Base-by-base conservation (phyloP, 2,797 vertebrate genomes). In the Bradypus variegatus region DNA sequence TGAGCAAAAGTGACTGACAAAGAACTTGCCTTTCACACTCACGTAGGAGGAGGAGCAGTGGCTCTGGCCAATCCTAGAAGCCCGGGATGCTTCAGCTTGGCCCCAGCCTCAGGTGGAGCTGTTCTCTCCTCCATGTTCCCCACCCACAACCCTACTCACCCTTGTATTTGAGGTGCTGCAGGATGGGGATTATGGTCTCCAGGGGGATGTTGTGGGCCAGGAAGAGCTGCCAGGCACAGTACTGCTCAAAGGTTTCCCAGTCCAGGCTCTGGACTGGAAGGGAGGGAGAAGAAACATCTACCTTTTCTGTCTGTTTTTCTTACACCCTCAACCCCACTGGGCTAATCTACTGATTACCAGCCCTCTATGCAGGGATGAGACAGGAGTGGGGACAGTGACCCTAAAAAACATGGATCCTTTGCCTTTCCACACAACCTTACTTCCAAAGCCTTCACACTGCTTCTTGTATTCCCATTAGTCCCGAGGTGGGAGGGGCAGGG, bases 191-290 rank as follows among this genome's bases (percentile, higher is more conserved):
- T 93, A 99, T 98, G 94, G 98, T 98, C 94, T 99, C 99, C 97
- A 99, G 96, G 0, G 99, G 98, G 72, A 99, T 98, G 93, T 97
- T 99, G 97, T 99, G 99, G 0, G 99, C 99, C 92, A 99, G 97
- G 90, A 99, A 99, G 41, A 99, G 98, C 97, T 99, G 99, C 99
- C 99, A 99, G 4, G 99, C 99, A 96, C 99, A 99, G 96, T 99
- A 99, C 96, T 99, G 99, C 95, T 99, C 99, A 76, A 99, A 99
- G 1, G 99, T 99, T 96, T 99, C 99, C 99, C 99, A 99, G 76
- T 99, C 99, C 91, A 99, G 96, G 94, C 98, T 99, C 96, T 99
- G 98, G 94, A 99, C 99, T 99, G 93, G 1, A 65, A 41, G 23
- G 65, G 69, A 89, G 10, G 89, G 69, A 87, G 64, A 62, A 73